phyloP scores from a whole-genome alignment of 2,797 vertebrate species.

The Rhodeus uyekii region DNA sequence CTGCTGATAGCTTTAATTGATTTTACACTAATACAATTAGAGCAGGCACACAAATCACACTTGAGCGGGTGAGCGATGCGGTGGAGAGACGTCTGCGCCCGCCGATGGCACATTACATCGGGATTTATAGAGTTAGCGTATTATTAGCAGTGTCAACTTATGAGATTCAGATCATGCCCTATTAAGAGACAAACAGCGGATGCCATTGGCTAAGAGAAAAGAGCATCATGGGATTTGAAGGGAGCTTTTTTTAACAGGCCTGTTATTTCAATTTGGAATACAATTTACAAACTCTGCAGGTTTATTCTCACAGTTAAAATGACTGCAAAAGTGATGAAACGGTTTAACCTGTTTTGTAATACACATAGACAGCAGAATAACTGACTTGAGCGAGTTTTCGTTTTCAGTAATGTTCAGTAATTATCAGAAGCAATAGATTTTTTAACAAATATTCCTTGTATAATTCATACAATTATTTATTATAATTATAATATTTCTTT shows the following conservation, averaged over 20 bases:
- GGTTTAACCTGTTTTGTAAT: neutral
- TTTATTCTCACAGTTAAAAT: neutral
- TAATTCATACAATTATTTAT: no score
- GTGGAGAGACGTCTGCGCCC: constrained; percentile 27
- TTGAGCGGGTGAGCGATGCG: constrained; percentile 26
- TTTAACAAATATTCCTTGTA: no score
- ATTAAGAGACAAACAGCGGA: constrained; percentile 54
- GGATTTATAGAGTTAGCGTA: constrained; percentile 56
- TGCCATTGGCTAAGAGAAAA: constrained; percentile 43
- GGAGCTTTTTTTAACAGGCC: constrained; percentile 33
- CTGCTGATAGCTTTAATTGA: constrained; percentile 70
- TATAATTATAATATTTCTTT: no score
- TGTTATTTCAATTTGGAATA: constrained; percentile 29
- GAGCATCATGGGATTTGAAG: constrained; percentile 45
- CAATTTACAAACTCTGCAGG: neutral
- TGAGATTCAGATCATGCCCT: constrained; percentile 53
- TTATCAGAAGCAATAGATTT: neutral
- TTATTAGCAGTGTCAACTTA: constrained; percentile 56
- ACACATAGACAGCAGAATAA: neutral
- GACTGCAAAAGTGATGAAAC: neutral
- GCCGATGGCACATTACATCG: constrained; percentile 34
- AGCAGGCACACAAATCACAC: constrained; percentile 52
- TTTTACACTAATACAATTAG: constrained; percentile 68
- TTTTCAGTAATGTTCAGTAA: neutral
- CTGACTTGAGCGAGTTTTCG: neutral